These are phyloP conservation scores for Amiota communis DNA, from an alignment of 2,888 invertebrate genomes.

Conservation along the genomic window DNA sequence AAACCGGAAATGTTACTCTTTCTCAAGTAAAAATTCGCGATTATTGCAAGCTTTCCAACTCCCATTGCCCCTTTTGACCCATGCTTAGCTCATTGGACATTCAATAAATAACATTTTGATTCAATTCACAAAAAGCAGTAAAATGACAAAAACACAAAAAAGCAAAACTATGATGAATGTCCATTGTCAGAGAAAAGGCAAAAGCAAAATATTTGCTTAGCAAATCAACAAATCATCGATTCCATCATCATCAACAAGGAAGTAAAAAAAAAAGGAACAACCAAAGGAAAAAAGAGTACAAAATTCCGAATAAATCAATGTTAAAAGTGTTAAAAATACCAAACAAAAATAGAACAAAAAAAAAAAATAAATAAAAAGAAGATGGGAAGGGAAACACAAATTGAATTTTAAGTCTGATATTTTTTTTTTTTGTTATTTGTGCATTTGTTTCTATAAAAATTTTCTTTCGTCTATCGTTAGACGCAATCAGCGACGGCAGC, in stretches of 20 bases:
- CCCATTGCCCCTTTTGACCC: no score
- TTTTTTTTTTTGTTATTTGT: neutral
- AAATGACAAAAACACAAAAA: slow-evolving; percentile 21
- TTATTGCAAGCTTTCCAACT: no score
- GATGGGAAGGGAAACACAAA: no score
- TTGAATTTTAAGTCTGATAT: no score
- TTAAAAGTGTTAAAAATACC: slow-evolving; percentile 55
- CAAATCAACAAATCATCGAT: slow-evolving; percentile 26
- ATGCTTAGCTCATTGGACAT: no score
- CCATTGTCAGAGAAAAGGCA: slow-evolving; percentile 33
- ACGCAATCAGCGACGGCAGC: no score
- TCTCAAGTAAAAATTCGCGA: slow-evolving; percentile 5
- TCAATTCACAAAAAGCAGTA: neutral
- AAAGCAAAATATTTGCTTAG: slow-evolving; percentile 14
- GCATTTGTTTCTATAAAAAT: no score
- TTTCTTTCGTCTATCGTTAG: no score
- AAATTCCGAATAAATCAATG: slow-evolving; percentile 65
- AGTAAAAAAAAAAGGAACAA: no score
- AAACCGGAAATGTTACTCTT: slow-evolving; percentile 56
- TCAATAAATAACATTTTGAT: slow-evolving; percentile 43
- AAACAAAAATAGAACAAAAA: no score
- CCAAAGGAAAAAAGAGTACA: neutral
- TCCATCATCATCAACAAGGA: no score
- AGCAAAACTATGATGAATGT: slow-evolving; percentile 47
- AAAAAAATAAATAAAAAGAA: no score